These are phyloP conservation scores for Trichonephila clavata DNA, from an alignment of 1,140 invertebrate species.

Conservation along the genomic window DNA sequence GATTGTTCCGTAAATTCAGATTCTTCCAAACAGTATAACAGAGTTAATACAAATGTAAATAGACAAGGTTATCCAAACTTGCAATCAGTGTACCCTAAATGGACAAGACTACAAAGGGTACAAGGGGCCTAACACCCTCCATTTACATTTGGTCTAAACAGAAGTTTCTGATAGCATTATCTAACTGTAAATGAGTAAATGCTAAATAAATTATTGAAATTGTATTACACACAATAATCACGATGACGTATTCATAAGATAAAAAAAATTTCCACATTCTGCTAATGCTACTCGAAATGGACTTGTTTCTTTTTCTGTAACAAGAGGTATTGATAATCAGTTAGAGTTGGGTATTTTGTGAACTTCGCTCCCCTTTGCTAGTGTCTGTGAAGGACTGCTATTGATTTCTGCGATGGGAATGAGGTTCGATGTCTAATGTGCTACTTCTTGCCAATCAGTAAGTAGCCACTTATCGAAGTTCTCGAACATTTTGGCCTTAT, in stretches of 20 bases:
- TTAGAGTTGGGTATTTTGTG: constrained; percentile 23
- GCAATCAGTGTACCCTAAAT: not conserved
- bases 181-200: not conserved
- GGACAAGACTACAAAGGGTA: not conserved
- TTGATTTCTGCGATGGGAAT: constrained; percentile 22
- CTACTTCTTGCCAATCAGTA: constrained; percentile 36
- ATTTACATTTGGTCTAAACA: not conserved
- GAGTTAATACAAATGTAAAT: not conserved
- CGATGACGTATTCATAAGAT: not conserved
- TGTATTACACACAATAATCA: not conserved
- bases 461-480: constrained; percentile 58
- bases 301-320: not conserved
- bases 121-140: not conserved
- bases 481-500: constrained; percentile 39
- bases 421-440: constrained; percentile 19
- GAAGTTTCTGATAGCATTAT: not conserved
- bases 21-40: not conserved
- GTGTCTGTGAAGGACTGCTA: constrained; percentile 13
- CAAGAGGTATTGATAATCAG: constrained; percentile 44
- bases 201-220: constrained; percentile 42
- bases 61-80: not conserved
- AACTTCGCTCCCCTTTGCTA: not conserved
- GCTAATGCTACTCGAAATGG: constrained; percentile 51
- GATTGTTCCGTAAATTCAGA: no score
- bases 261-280: not conserved